Evolutionary conservation across 2,113 vertebrate genomes (phyloP).

Genomic region (Triplophysa dalaica): DNA sequence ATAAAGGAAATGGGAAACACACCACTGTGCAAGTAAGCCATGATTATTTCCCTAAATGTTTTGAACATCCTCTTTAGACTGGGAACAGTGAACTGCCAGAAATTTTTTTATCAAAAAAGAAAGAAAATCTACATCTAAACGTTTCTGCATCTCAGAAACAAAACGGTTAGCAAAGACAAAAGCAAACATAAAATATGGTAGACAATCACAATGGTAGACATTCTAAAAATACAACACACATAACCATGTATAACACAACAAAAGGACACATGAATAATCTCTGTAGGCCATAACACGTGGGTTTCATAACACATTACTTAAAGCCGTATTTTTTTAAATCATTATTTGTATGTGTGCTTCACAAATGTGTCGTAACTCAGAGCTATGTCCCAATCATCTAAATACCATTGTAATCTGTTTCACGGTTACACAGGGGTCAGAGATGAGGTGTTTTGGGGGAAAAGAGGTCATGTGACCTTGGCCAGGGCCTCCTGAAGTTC

Average conservation of each 20-base stretch:
- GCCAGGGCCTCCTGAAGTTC: not conserved
- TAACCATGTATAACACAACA: slow-evolving; percentile 27
- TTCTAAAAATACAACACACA: slow-evolving; percentile 1
- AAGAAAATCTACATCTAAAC: slow-evolving; percentile 13
- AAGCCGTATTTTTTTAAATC: not conserved
- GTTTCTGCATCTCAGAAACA: slow-evolving; percentile 10
- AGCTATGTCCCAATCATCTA: slow-evolving; percentile 7
- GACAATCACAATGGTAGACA: slow-evolving; percentile 16
- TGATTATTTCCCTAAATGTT: slow-evolving; percentile 33
- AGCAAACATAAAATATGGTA: slow-evolving; percentile 8
- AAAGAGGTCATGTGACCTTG: slow-evolving; percentile 1
- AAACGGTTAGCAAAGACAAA: slow-evolving; percentile 7
- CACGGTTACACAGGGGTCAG: slow-evolving; percentile 2
- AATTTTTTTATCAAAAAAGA: not conserved
- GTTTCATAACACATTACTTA: not conserved
- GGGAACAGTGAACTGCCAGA: slow-evolving; percentile 5
- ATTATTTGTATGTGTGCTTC: not conserved
- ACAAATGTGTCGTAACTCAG: not conserved
- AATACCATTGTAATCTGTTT: slow-evolving; percentile 26
- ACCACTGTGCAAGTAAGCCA: not conserved
- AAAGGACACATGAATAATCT: not conserved
- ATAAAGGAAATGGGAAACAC: not conserved
- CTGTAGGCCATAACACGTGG: not conserved
- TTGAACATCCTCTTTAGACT: slow-evolving; percentile 14
- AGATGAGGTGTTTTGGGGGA: not conserved